These are phyloP conservation scores for Triplophysa bombifrons DNA, from an alignment of 2,797 vertebrate species.

Conservation along the genomic window DNA sequence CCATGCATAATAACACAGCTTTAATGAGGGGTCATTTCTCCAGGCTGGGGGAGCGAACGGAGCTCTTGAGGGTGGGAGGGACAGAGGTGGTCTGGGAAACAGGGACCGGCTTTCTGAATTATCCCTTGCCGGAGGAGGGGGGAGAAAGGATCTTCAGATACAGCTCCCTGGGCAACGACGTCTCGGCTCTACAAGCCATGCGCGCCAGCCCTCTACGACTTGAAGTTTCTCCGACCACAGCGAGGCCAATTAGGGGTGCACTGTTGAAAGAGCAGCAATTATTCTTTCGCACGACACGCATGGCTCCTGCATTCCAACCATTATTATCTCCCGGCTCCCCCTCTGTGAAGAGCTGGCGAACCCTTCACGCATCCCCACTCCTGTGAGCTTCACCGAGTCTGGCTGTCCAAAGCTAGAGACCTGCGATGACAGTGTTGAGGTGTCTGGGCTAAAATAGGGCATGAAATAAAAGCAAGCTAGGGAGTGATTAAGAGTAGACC, in stretches of 20 bases:
- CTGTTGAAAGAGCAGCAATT: conserved; percentile 82
- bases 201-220: conserved; percentile 51
- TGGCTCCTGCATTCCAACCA: conserved; percentile 75
- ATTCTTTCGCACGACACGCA: conserved; percentile 79
- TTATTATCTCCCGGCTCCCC: conserved; percentile 79
- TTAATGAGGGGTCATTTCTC: conserved; percentile 58
- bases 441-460: conserved; percentile 54
- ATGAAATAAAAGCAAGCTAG: conserved; percentile 53
- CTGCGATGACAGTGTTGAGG: conserved; percentile 49
- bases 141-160: conserved; percentile 68
- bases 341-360: conserved; percentile 74
- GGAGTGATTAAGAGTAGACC: conserved; percentile 51
- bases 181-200: conserved; percentile 49
- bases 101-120: conserved; percentile 54
- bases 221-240: conserved; percentile 73
- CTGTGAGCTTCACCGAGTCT: conserved; percentile 70
- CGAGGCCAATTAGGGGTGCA: conserved; percentile 82
- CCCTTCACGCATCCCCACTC: conserved; percentile 70
- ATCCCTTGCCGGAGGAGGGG: conserved; percentile 65
- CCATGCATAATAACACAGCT: conserved; percentile 43
- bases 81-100: conserved; percentile 35
- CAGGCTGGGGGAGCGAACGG: conserved; percentile 24
- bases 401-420: conserved; percentile 55
- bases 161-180: conserved; percentile 73
- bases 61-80: conserved; percentile 16